Base-by-base conservation (phyloP, 2,797 vertebrate genomes). In the Sebastes cheni region DNA sequence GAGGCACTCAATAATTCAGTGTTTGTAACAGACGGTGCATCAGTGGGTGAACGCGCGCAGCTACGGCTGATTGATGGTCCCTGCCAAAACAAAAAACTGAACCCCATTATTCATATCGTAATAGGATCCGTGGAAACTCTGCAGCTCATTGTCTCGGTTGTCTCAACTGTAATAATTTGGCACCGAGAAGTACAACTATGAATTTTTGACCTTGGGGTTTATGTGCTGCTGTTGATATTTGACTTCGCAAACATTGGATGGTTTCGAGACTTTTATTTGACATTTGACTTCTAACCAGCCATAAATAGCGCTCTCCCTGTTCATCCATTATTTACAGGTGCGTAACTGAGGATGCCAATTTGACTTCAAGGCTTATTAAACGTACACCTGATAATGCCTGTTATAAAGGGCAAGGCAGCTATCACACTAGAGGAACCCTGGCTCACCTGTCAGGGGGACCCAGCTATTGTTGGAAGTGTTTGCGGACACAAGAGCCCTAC, bases 11-110 rank as follows among this genome's bases (percentile, higher is more conserved):
- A 97, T 96, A 95, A 97, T 97, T 97, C 91, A 97, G 88, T 61
- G 86, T 93, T 93, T 91, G 94, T 96, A 96, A 96, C 96, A 97
- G 95, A 96, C 93, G 93, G 94, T 86, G 90, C 89, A 95, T 94
- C 92, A 90, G 92, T 89, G 84, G 90, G 88, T 88, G 90, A 91
- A 94, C 90, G 82, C 39, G 70, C 67, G 6, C 77, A 30, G 80
- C 84, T 78, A 77, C 39, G 88, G 84, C 83, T 94, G 90, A 95
- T 89, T 89, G 91, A 94, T 88, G 67, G 91, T 23, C 64, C 60
- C 82, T 90, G 91, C 85, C 91, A 94, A 92, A 66, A 42, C 14
- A 66, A 66, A 95, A 92, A 95, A 88, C 74, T 27, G 30, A 81
- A 80, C 79, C 83, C 80, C 74, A 90, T 93, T 92, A 90, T 92